Evolutionary conservation across 30 jellyfish, hydroid and myxozoan species (phyloP).

Genomic region (Cassiopea xamachana): DNA sequence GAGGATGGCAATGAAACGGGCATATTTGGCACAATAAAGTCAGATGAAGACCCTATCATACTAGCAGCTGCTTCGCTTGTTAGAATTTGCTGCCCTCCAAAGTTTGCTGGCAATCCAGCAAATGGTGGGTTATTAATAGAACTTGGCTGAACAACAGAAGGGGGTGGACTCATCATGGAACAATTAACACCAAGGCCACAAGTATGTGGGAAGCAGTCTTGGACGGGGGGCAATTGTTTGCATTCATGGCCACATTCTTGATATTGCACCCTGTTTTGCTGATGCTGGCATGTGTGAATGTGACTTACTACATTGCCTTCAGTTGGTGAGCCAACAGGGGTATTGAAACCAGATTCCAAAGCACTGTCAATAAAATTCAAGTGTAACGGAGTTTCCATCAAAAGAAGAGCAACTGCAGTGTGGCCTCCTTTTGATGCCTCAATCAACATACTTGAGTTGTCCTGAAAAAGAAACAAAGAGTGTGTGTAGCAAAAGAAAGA

Average conservation of each 20-base stretch:
- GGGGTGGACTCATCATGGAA: slow-evolving; percentile 76
- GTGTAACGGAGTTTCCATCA: slow-evolving; percentile 88
- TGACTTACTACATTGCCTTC: slow-evolving; percentile 29
- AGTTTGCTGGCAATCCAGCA: slow-evolving; percentile 60
- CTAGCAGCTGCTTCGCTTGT: slow-evolving; percentile 56
- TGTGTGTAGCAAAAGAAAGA: not conserved
- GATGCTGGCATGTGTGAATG: slow-evolving; percentile 70
- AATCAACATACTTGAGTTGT: slow-evolving; percentile 96
- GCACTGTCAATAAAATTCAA: slow-evolving; percentile 83
- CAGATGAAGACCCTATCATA: slow-evolving; percentile 65
- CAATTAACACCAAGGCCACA: slow-evolving; percentile 78
- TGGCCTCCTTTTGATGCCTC: slow-evolving; percentile 99
- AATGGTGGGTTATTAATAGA: slow-evolving; percentile 74
- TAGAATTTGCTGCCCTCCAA: slow-evolving; percentile 65
- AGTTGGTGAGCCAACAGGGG: slow-evolving; percentile 95
- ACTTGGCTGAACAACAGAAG: slow-evolving; percentile 91
- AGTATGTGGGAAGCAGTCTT: slow-evolving; percentile 79
- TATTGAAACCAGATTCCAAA: slow-evolving; percentile 82
- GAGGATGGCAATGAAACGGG: slow-evolving; percentile 88
- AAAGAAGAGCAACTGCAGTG: slow-evolving; percentile 89
- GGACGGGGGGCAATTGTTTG: slow-evolving; percentile 82
- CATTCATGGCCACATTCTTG: slow-evolving; percentile 89
- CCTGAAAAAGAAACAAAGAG: slow-evolving; percentile 60
- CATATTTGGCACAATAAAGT: slow-evolving; percentile 78
- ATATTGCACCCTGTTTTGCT: slow-evolving; percentile 66